Conservation (phyloP, 2,113 vertebrate genomes). For the Thunnus thynnus region DNA sequence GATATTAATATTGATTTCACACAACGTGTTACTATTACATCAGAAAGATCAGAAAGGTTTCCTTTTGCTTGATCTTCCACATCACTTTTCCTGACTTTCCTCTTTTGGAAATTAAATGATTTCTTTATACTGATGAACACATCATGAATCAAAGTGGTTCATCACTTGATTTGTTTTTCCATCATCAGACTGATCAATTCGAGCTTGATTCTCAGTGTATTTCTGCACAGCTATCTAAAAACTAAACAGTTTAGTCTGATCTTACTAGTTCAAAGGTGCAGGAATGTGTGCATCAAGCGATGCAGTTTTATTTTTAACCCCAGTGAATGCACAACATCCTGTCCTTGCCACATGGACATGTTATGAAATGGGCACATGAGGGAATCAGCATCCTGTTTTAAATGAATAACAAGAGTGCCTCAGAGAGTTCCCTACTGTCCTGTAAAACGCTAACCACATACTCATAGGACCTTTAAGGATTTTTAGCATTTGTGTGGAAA, state of each 20-base stretch:
- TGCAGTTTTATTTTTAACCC: constrained; percentile 46
- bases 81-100: not conserved
- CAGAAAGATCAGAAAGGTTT: not conserved
- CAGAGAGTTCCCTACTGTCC: constrained; percentile 38
- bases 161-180: not conserved
- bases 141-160: not conserved
- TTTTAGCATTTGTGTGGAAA: constrained; percentile 1
- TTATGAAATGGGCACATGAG: constrained; percentile 58
- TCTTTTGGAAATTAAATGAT: too few relatives aligned
- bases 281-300: not conserved
- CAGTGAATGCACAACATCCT: constrained; percentile 44
- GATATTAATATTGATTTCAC: not conserved
- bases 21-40: not conserved
- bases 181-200: not conserved
- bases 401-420: constrained; percentile 37
- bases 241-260: not conserved
- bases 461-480: constrained; percentile 14
- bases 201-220: too few relatives aligned
- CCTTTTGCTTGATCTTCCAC: constrained; percentile 8
- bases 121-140: not conserved
- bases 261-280: not conserved
- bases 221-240: not conserved
- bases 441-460: constrained; percentile 62
- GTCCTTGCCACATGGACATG: constrained; percentile 42
- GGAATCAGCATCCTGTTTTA: constrained; percentile 67